Evolutionary conservation across 2,888 invertebrate genomes (phyloP), one percentile per base, ranked within the genome.

Genomic region (Caenorhabditis sp.): DNA sequence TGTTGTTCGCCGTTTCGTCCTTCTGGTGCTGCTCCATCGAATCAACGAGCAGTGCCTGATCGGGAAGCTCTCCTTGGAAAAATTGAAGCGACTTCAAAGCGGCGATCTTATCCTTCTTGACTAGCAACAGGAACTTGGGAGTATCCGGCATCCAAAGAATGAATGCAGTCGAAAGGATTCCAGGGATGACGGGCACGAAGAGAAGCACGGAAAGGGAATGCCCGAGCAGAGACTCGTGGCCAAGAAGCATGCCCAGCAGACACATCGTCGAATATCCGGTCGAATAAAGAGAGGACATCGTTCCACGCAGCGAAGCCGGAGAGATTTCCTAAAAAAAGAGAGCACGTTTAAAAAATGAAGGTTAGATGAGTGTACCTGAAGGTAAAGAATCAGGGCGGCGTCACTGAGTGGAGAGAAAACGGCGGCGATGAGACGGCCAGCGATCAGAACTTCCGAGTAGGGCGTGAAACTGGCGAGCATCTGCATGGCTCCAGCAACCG

Each of bases 361-460:
- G 3, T 3, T 35, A 11, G 0, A 17, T 15, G 24, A 22, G 22
- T 17, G 11, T 32, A 85, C 85, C 79, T 85, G 86, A 6, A 86
- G 80, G 61, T 86, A 86, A 5, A 86, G 72, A 50, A 87, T 86
- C 17, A 86, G 70, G 1, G 84, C 87, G 3, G 87, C 86, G 71
- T 87, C 87, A 50, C 83, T 83, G 59, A 87, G 79, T 5, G 87
- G 87, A 9, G 87, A 87, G 73, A 87, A 87, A 43, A 84, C 78
- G 27, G 87, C 84, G 8, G 86, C 85, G 37, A 87, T 65, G 5
- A 87, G 55, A 24, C 87, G 74, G 15, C 87, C 87, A 22, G 76
- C 32, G 43, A 87, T 79, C 37, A 87, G 58, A 50, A 82, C 65
- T 59, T 87, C 87, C 7, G 86, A 85, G 37, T 85, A 87, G n/a